Evolutionary conservation across 1,140 invertebrate genomes (phyloP), one percentile per base, ranked within the genome.

Genomic region (Acromyrmex echinatior): DNA sequence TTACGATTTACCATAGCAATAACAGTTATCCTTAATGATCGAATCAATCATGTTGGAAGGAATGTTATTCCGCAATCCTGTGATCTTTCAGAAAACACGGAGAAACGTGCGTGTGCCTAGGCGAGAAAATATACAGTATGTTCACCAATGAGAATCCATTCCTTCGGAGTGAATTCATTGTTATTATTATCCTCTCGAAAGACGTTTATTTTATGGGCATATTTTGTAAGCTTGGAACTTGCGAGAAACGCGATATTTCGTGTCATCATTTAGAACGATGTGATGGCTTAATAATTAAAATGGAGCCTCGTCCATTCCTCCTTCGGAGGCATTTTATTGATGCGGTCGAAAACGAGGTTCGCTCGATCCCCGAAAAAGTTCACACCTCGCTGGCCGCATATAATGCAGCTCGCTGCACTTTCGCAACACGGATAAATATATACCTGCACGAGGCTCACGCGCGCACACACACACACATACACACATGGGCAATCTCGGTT

Each of bases 351-450:
- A 56, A 68, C 63, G 45, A 51, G 28, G 28, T 21, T 68, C 78
- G 63, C 31, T 68, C 78, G 63, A 65, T 85, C 82, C 77, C 85
- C 78, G 85, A 86, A 86, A 86, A 81, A 70, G 62, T 86, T 86
- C 65, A 86, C 78, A 80, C 77, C 78, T 81, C 85, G 62, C 85
- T 86, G 65, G 39, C 56, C 77, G 85, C 85, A 70, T 70, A 86
- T 86, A 86, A 86, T 86, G 85, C 77, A 62, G 71, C 86, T 87
- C 66, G 66, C 49, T 74, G 73, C 79, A 84, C 86, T 89, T 89
- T 89, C 88, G 90, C 86, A 91, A 91, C 66, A 21, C 58, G 86
- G 63, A 78, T 74, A 82, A 73, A 73, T 85, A 66, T 78, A 88
- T 63, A 86, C 49, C 56, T 76, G 39, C 28, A 56, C 80, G 25